phyloP scores from a whole-genome alignment of 2,797 vertebrate genomes.

The Coccyzus lansbergi region DNA sequence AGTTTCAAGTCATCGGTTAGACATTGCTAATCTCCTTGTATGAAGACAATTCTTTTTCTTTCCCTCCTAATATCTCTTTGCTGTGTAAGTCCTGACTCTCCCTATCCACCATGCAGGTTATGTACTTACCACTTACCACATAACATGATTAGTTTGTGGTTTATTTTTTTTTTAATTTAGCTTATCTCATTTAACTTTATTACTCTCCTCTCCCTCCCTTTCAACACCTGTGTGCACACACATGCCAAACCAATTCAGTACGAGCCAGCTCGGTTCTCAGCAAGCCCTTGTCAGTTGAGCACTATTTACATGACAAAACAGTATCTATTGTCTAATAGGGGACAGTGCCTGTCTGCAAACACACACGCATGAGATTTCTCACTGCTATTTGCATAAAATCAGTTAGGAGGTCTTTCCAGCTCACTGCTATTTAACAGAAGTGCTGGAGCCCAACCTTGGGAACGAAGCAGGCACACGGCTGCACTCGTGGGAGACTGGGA shows the following conservation, averaged over 20 bases:
- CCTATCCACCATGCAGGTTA: not conserved
- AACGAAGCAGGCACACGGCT: not conserved
- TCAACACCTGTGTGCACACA: not conserved
- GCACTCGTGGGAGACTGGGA: not conserved
- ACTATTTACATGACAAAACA: conserved; percentile 56
- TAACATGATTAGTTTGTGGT: not conserved
- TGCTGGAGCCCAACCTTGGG: conserved; percentile 11
- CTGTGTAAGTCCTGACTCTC: not conserved
- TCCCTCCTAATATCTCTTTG: not conserved
- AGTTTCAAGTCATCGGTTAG: not conserved
- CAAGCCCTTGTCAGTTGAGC: not conserved
- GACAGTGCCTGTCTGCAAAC: not conserved
- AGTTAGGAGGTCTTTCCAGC: conserved; percentile 32
- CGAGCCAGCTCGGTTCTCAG: not conserved
- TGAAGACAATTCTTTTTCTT: not conserved
- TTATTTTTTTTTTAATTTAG: not conserved
- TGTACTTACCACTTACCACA: not conserved
- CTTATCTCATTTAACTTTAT: not conserved
- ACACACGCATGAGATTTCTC: not conserved
- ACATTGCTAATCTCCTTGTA: not conserved
- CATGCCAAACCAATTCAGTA: conserved; percentile 16
- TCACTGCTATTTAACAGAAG: conserved; percentile 53
- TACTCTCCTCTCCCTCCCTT: not conserved
- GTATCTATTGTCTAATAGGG: not conserved
- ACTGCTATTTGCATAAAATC: conserved; percentile 15